Conservation (phyloP, 1,140 invertebrate species). For the Helicoverpa zea region DNA sequence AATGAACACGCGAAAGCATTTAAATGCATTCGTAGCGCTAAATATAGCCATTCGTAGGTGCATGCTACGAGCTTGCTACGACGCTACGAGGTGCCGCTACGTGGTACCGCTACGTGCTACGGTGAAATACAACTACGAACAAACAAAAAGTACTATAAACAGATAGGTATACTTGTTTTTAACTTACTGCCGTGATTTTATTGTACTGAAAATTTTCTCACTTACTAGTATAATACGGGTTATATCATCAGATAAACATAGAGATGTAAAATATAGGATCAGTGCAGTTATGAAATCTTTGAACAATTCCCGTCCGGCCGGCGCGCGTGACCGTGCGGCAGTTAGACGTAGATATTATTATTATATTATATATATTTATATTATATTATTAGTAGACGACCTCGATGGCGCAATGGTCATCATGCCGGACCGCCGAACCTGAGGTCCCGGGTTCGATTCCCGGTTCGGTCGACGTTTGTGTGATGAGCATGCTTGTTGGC, state of each 20-base stretch:
- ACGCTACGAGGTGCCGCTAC: constrained; percentile 17
- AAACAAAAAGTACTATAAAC: neutral
- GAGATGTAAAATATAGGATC: constrained; percentile 5
- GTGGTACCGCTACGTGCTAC: constrained; percentile 6
- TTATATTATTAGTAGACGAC: too few relatives aligned
- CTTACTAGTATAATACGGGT: too few relatives aligned
- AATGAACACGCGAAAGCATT: constrained; percentile 36
- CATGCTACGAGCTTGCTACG: constrained; percentile 50
- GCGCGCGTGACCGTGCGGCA: constrained; percentile 15
- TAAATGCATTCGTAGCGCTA: constrained; percentile 32
- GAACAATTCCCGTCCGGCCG: neutral
- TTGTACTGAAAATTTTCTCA: too few relatives aligned
- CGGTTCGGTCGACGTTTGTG: too few relatives aligned
- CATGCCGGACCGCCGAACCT: too few relatives aligned
- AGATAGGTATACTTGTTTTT: neutral
- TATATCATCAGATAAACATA: neutral
- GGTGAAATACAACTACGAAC: constrained; percentile 8
- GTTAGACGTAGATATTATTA: constrained; percentile 40
- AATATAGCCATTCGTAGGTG: constrained; percentile 42
- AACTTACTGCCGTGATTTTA: too few relatives aligned
- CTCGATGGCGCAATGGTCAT: too few relatives aligned
- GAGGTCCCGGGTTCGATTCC: too few relatives aligned
- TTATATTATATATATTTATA: too few relatives aligned
- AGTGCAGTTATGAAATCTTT: constrained; percentile 23
- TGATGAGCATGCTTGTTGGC: too few relatives aligned